Conservation (phyloP, 2,888 invertebrate genomes). For the Protonemura montana region DNA sequence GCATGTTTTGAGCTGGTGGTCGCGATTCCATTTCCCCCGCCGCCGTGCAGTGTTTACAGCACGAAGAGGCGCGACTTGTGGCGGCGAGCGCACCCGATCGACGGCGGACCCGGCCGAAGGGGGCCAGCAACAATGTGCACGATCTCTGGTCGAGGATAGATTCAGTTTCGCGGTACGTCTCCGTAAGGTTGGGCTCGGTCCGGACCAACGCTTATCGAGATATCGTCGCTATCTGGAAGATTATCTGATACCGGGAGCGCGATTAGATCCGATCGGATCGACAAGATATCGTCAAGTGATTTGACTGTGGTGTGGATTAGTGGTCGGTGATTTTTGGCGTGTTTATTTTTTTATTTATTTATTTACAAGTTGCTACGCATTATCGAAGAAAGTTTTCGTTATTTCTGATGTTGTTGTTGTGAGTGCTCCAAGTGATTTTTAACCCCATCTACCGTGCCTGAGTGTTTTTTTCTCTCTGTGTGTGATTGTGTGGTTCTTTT, state of each 20-base stretch:
- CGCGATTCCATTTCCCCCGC: neutral
- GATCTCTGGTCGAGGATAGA: neutral
- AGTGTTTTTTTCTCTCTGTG: neutral
- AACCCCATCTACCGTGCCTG: too few species aligned
- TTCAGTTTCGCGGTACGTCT: neutral
- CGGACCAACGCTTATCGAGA: neutral
- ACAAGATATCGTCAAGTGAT: neutral
- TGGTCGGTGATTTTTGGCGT: neutral
- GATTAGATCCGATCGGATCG: neutral
- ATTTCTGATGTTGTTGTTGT: neutral
- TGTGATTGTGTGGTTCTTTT: neutral
- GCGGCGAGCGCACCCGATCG: neutral
- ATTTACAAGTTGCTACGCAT: neutral
- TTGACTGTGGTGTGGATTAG: too few species aligned
- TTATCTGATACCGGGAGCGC: neutral
- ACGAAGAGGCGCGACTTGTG: neutral
- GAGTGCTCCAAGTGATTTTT: slow-evolving; percentile 2
- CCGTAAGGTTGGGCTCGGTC: neutral
- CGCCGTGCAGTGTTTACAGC: neutral
- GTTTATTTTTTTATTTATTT: neutral
- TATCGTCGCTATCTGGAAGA: neutral
- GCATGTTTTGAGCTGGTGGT: neutral
- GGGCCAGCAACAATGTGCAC: neutral
- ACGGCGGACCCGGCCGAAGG: neutral
- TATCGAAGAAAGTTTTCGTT: neutral